A percentile compares a stretch with the other conserved stretches of the same genome.
phyloP scores from a whole-genome alignment of 2,888 invertebrate genomes.

The Watsonalla cultraria region DNA sequence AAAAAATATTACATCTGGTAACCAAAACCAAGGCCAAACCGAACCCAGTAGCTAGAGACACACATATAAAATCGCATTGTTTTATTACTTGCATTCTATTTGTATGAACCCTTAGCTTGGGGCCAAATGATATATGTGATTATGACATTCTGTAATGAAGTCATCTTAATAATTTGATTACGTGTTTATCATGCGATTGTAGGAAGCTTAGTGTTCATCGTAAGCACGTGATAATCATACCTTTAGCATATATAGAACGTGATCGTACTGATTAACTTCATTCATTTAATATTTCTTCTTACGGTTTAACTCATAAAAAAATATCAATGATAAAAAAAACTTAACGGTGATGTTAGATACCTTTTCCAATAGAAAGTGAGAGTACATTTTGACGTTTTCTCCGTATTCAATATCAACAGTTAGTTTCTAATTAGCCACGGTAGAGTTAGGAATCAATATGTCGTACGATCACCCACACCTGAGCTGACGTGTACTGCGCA shows the following conservation, averaged over 20 bases:
- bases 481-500: neutral
- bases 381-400: too few relatives aligned
- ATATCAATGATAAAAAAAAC: too few relatives aligned
- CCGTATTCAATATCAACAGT: neutral
- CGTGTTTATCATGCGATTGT: neutral
- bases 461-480: neutral
- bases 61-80: too few relatives aligned
- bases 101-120: too few relatives aligned
- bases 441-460: neutral
- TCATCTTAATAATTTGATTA: neutral
- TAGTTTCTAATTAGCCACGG: neutral
- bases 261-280: neutral
- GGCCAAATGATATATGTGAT: too few relatives aligned
- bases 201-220: neutral
- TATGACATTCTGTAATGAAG: neutral
- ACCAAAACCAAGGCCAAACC: too few relatives aligned
- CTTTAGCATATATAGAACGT: neutral
- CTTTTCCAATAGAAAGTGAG: too few relatives aligned
- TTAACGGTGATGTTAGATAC: too few relatives aligned
- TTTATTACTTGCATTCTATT: too few relatives aligned
- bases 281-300: neutral
- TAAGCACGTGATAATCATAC: neutral
- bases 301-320: too few relatives aligned
- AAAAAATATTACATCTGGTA: too few relatives aligned
- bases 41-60: too few relatives aligned